Base-by-base conservation (phyloP, 2,113 vertebrate genomes). In the Platichthys flesus region DNA sequence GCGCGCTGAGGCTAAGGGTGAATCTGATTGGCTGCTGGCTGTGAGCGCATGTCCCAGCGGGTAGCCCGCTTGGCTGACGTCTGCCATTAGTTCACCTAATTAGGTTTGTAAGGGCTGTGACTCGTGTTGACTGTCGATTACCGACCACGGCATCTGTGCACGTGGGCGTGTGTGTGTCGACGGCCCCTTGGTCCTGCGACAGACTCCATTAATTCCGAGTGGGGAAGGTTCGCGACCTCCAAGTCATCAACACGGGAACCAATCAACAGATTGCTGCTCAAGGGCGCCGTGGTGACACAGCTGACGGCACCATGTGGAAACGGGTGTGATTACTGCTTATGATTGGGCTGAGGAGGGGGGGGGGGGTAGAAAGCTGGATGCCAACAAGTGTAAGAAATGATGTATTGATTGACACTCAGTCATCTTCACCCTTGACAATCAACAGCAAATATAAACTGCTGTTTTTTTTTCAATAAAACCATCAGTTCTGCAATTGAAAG, bases 181-280 rank as follows among this genome's bases (percentile, higher is more conserved):
- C 67, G 63, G 35, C 42, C 74, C 78, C 35, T 73, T 60, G 47
- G 82, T 79, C 10, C 4, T 21, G 70, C 55, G 83, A 81, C 78
- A 83, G 75, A 89, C 58, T 83, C 85, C 80, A 89, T 92, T 90
- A 90, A 91, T 90, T 89, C 85, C 79, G 65, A 86, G 76, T 68
- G 71, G 62, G 35, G 67, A 51, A 51, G 69, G 87, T 83, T 81
- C 64, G 2, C 26, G 52, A 89, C 90, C 87, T 82, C 74, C 37
- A 69, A 83, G 86, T 89, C 78, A 83, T 88, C 85, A 75, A 77
- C 84, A 78, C 68, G 60, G 51, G 86, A 86, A 77, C 90, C 90
- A 91, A 86, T 90, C 85, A 83, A 75, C 65, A 58, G 81, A 78
- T 78, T 71, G 84, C 78, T 83, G 84, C 57, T 83, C 72, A 82